Base-by-base conservation (phyloP, 1,140 invertebrate genomes). In the Bradysia coprophila region DNA sequence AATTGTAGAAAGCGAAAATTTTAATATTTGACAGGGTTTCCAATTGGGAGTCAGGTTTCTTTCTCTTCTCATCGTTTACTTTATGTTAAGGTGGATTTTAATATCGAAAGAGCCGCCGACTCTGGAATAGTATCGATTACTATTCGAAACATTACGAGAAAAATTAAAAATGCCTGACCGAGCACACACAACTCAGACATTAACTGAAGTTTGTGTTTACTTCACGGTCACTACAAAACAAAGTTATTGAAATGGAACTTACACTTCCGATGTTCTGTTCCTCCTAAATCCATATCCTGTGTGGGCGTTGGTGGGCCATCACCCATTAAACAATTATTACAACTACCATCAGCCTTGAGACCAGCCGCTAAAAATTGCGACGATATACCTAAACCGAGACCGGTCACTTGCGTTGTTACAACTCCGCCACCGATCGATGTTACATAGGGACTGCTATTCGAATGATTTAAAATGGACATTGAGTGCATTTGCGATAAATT, bases 221-320 rank as follows among this genome's bases (percentile, higher is more conserved):
- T n/a, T 20, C 4, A 41, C 20, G 8, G 2, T 41, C 18, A 32
- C n/a, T 19, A 20, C 2, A 43, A 39, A 6, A 21, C 40, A 37
- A 6, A 22, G 33, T 5, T 41, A n/a, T 34, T 34, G n/a, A 13
- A 34, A 18, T 38, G 18, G 13, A 16, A 40, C 51, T 56, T 45
- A 70, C 68, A 63, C 51, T 67, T 69, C 31, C 67, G 60, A 41
- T 65, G 66, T 45, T 69, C 36, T 15, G 50, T 42, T 55, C 57
- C 49, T 54, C 57, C 49, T 43, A 59, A 46, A 51, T 61, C 56
- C 51, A 61, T 41, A 48, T 61, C 58, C 46, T 69, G 65, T 43
- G 68, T 70, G 5, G 68, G 69, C 43, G 69, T 70, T 4, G 69
- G 66, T 38, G 68, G 68, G 8, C 67, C 67, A 4, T 66, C 62